Conservation (phyloP, 2,113 vertebrate species). For the Corythornis cristatus region DNA sequence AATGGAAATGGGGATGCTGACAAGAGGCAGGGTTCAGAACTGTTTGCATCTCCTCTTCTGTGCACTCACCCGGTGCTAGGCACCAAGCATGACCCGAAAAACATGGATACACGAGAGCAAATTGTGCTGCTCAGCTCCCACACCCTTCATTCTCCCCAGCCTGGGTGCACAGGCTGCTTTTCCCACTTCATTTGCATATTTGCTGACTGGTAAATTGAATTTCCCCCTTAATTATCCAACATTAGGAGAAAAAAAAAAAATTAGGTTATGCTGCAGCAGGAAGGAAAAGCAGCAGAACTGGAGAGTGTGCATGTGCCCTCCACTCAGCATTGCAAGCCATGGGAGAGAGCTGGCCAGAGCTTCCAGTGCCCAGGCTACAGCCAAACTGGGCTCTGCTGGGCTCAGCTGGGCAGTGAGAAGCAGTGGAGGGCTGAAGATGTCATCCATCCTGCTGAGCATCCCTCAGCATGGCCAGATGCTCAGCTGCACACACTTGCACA, state of each 20-base stretch:
- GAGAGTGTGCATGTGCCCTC: rapidly evolving
- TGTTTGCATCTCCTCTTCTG: background rate
- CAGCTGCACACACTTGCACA: rapidly evolving
- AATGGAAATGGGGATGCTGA: too few species aligned
- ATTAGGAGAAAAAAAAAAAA: background rate
- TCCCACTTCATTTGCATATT: background rate
- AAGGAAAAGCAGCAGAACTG: background rate
- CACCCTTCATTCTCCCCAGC: background rate
- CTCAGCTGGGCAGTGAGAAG: background rate
- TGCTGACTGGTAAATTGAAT: constrained; percentile 61
- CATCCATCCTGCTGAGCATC: background rate
- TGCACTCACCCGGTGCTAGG: background rate
- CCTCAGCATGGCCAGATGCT: background rate
- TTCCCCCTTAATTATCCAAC: constrained; percentile 49
- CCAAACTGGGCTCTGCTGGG: background rate
- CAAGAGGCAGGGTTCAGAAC: rapidly evolving
- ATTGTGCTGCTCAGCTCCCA: rapidly evolving
- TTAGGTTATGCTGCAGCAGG: constrained; percentile 20
- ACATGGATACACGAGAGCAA: rapidly evolving
- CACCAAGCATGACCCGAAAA: rapidly evolving
- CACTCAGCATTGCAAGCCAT: rapidly evolving
- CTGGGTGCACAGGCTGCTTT: background rate
- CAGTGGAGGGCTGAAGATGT: background rate
- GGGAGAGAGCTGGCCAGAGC: background rate
- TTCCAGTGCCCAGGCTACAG: background rate